phyloP scores from a whole-genome alignment of 2,113 vertebrate species.

The Xenus cinereus region DNA sequence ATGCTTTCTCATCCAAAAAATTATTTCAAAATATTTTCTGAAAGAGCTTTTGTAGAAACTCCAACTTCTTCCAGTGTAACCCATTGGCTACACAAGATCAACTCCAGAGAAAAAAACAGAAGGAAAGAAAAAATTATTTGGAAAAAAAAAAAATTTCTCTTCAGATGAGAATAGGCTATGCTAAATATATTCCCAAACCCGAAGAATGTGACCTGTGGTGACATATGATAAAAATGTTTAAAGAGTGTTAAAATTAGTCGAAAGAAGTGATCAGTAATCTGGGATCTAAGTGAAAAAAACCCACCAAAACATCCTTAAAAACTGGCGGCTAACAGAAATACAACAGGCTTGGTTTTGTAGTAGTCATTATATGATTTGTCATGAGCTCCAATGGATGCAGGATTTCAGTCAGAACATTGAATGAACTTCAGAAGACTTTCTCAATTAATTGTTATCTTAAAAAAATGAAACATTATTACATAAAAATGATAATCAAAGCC shows the following conservation, averaged over 20 bases:
- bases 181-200: neutral
- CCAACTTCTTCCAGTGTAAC: neutral
- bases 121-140: neutral
- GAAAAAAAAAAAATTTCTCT: neutral
- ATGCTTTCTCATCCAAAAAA: neutral
- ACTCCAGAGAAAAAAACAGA: neutral
- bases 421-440: neutral
- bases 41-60: neutral
- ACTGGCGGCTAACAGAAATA: neutral
- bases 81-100: neutral
- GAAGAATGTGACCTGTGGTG: neutral
- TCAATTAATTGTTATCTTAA: neutral
- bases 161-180: neutral
- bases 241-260: neutral
- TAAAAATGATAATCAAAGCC: neutral
- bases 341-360: neutral
- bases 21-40: neutral
- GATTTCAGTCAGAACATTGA: neutral
- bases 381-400: neutral
- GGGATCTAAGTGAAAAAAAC: neutral
- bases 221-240: neutral
- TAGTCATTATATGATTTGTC: neutral
- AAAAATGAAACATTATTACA: neutral
- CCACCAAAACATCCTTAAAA: neutral
- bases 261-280: neutral